Evolutionary conservation across 2,888 invertebrate genomes (phyloP).

Genomic region (Cataglyphis cursor): DNA sequence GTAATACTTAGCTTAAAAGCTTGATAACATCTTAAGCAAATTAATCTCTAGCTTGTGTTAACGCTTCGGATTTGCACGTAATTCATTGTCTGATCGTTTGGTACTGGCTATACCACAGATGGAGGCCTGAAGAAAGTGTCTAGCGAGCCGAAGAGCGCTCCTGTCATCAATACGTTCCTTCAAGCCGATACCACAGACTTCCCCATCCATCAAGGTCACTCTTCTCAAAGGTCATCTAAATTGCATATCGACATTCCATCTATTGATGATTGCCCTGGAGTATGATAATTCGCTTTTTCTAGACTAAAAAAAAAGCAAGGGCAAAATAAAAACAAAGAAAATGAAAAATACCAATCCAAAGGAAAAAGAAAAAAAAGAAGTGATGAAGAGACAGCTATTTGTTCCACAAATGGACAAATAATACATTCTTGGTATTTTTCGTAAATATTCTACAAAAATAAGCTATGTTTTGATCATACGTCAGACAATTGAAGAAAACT

Average conservation of each 20-base stretch:
- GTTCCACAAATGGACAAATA: not conserved
- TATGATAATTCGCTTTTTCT: constrained; percentile 52
- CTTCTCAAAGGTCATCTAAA: constrained; percentile 77
- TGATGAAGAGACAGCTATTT: not conserved
- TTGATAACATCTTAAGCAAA: not conserved
- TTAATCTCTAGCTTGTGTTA: constrained; percentile 10
- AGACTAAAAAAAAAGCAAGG: not conserved
- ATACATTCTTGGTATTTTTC: not conserved
- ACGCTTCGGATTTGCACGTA: constrained; percentile 18
- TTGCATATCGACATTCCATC: constrained; percentile 84
- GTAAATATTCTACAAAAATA: constrained; percentile 4
- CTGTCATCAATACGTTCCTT: constrained; percentile 73
- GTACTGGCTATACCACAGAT: constrained; percentile 83
- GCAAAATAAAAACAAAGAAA: not conserved
- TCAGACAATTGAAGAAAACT: not conserved
- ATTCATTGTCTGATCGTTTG: constrained; percentile 75
- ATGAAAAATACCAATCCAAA: constrained; percentile 14
- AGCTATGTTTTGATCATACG: not conserved
- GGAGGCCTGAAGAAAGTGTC: constrained; percentile 82
- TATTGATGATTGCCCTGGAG: constrained; percentile 80
- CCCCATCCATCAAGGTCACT: constrained; percentile 73
- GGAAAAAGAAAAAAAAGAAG: not conserved
- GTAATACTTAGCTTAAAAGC: not conserved
- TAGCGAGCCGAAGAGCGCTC: constrained; percentile 80
- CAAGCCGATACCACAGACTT: constrained; percentile 76